These are phyloP conservation scores for Nerophis ophidion DNA, from an alignment of 2,113 vertebrate species.

Conservation along the genomic window DNA sequence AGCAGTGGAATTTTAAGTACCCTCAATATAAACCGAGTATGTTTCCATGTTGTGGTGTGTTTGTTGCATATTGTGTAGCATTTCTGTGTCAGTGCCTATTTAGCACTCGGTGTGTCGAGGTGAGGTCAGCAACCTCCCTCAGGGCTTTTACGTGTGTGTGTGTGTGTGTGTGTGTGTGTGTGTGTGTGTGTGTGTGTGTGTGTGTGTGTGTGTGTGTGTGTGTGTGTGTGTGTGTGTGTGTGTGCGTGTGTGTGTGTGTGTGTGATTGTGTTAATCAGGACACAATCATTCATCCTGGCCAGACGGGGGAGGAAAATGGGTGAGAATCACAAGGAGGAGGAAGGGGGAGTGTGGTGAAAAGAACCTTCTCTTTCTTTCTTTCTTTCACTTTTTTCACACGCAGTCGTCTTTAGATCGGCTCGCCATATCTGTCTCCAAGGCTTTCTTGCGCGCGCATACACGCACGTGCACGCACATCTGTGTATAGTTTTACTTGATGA, in stretches of 20 bases:
- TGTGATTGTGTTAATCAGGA: constrained; percentile 52
- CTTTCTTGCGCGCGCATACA: constrained; percentile 49
- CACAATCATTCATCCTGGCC: constrained; percentile 59
- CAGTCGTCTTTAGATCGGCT: constrained; percentile 57
- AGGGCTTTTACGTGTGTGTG: constrained; percentile 17
- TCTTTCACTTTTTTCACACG: constrained; percentile 55
- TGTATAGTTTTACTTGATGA: too few species aligned
- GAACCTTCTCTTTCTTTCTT: constrained; percentile 42
- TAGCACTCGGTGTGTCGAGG: constrained; percentile 39
- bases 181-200: constrained; percentile 37
- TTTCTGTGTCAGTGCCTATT: constrained; percentile 54
- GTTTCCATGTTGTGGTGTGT: constrained; percentile 31
- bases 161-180: constrained; percentile 21
- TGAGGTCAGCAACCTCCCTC: constrained; percentile 52
- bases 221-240: constrained; percentile 15
- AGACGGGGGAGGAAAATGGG: constrained; percentile 31
- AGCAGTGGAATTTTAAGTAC: constrained; percentile 58
- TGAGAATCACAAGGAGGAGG: constrained; percentile 38
- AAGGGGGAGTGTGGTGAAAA: neutral
- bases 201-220: constrained; percentile 17
- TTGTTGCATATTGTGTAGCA: constrained; percentile 9
- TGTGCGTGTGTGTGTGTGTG: constrained; percentile 23
- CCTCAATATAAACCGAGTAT: constrained; percentile 10
- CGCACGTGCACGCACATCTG: too few species aligned
- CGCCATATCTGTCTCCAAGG: constrained; percentile 62